Evolutionary conservation across 2,888 invertebrate genomes (phyloP).

Genomic region (Megaustenia siamemsis): DNA sequence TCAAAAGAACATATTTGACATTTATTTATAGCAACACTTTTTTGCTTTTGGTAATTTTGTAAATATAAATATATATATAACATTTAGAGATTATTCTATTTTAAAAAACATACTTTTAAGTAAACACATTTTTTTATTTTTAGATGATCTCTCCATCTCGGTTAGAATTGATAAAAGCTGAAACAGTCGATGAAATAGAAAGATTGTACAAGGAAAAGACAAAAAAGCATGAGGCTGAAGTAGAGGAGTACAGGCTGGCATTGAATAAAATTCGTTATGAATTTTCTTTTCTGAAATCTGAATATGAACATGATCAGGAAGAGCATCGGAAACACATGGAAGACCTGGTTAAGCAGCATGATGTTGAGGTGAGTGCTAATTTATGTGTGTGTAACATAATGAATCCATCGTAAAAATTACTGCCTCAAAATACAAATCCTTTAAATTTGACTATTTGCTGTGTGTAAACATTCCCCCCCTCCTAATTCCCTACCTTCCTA

Average conservation of each 20-base stretch:
- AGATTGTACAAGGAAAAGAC: slow-evolving; percentile 72
- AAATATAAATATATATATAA: too few species aligned
- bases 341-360: slow-evolving; percentile 76
- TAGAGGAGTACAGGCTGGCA: slow-evolving; percentile 71
- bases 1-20: too few species aligned
- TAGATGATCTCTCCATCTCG: slow-evolving; percentile 76
- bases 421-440: too few species aligned
- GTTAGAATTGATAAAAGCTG: slow-evolving; percentile 73
- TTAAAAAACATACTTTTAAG: not conserved
- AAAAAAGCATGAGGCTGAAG: slow-evolving; percentile 72
- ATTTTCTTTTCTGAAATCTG: slow-evolving; percentile 78
- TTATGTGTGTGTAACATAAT: too few species aligned
- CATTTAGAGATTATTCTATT: too few species aligned
- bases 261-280: slow-evolving; percentile 78
- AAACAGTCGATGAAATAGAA: slow-evolving; percentile 76
- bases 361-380: slow-evolving; percentile 74
- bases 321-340: slow-evolving; percentile 73
- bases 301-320: slow-evolving; percentile 77
- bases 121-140: not conserved
- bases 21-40: too few species aligned
- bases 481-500: too few species aligned
- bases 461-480: too few species aligned
- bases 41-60: too few species aligned
- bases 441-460: too few species aligned
- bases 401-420: too few species aligned